A percentile compares a stretch with the other conserved stretches of the same genome.
phyloP scores from a whole-genome alignment of 2,113 vertebrate genomes.

The Hippocampus abdominalis region DNA sequence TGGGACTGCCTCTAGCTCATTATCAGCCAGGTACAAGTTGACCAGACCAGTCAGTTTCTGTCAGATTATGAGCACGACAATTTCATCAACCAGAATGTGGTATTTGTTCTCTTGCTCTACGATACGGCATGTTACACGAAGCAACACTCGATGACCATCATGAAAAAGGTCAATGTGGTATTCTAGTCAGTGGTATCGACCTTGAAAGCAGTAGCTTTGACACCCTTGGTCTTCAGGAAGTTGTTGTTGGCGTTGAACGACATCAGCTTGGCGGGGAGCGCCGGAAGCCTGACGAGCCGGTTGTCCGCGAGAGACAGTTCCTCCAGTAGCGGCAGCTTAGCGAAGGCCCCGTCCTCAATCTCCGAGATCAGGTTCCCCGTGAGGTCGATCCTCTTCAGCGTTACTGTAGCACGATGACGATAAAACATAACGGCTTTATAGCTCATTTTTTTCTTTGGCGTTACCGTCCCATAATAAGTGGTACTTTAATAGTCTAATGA shows the following conservation, averaged over 20 bases:
- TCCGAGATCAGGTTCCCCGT: constrained; percentile 91
- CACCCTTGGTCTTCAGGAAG: constrained; percentile 86
- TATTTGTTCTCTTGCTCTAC: neutral
- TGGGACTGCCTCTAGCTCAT: constrained; percentile 87
- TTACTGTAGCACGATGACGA: constrained; percentile 71
- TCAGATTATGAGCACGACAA: neutral
- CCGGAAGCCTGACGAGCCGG: constrained; percentile 84
- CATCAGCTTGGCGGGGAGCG: constrained; percentile 83
- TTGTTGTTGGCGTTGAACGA: constrained; percentile 88
- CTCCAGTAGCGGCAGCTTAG: constrained; percentile 83
- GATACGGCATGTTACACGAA: neutral
- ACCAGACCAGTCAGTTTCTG: constrained; percentile 84
- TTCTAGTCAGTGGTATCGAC: constrained; percentile 57
- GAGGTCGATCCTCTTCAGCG: constrained; percentile 91
- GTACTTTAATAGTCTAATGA: no score
- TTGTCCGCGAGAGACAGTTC: constrained; percentile 92
- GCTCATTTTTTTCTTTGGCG: neutral
- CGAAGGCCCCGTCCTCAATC: constrained; percentile 92
- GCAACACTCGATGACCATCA: neutral
- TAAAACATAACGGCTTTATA: neutral
- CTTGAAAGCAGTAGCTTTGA: constrained; percentile 94
- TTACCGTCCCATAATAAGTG: neutral
- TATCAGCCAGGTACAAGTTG: constrained; percentile 85
- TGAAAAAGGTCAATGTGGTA: neutral
- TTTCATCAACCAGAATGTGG: neutral